Evolutionary conservation across 1,140 invertebrate species (phyloP), one percentile per base, ranked within the genome.

Genomic region (Triops cancriformis): DNA sequence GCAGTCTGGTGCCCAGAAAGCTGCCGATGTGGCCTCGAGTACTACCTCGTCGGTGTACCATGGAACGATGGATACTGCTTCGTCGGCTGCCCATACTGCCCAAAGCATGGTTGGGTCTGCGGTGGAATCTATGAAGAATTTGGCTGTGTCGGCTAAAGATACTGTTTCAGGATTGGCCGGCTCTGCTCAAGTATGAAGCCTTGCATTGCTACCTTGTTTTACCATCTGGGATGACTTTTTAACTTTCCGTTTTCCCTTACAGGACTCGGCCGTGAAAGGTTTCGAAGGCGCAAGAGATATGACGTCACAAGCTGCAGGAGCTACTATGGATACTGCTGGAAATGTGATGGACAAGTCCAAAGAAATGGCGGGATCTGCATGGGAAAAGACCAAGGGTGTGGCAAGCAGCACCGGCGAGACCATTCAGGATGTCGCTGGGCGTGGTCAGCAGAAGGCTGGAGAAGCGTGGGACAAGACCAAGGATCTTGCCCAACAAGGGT

Each of bases 291-390:
- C 73, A n/a, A 64, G 10, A 14, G 51, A 64, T 23, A 23, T 64
- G 11, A 23, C 18, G 0, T 64, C 51, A 3, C 51, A 23, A 64
- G 51, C 51, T n/a, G 51, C 51, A 64, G 51, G 51, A n/a, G 51
- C 51, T 64, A 74, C 28, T 1, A 28, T 37, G 73, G 28, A 74
- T 31, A 74, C 37, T 31, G 73, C 73, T 42, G 37, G 73, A 1
- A 42, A 76, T 43, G 41, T 43, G 74, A 76, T 76, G 1, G 74
- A 76, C 4, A 76, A 76, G 45, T 76, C 74, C n/a, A 76, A 45
- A 18, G 28, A 76, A 11, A 14, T 76, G 74, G 41, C 26, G 6
- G 41, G 74, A 1, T 23, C 37, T 23, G 74, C 74, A 12, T 27
- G 37, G 26, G 74, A 76, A 4, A 42, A 76, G 41, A 76, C 43